Evolutionary conservation across 2,797 vertebrate genomes (phyloP).

Genomic region (Pagetopsis macropterus): DNA sequence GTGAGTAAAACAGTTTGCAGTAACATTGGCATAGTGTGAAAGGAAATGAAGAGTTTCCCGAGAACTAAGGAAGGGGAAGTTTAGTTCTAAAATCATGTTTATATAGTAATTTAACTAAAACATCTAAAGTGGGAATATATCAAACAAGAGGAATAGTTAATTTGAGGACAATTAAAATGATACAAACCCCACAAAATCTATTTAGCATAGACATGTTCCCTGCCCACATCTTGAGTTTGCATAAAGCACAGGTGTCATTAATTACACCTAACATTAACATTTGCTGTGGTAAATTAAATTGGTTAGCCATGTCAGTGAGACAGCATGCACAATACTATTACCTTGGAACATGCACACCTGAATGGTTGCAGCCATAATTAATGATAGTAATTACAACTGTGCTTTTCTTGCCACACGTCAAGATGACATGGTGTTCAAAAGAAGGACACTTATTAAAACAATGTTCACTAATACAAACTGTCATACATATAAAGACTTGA

Average conservation of each 20-base stretch:
- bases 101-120: too few relatives aligned
- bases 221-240: conserved; percentile 8
- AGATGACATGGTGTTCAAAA: conserved; percentile 4
- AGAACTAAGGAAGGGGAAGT: background rate
- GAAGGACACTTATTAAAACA: conserved; percentile 8
- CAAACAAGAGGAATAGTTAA: background rate
- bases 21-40: conserved; percentile 3
- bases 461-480: background rate
- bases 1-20: background rate
- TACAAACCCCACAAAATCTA: background rate
- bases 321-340: conserved; percentile 12
- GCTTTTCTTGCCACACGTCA: conserved; percentile 10
- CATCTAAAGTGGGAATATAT: conserved; percentile 2
- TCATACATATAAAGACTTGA: conserved; percentile 19
- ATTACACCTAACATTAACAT: conserved; percentile 10
- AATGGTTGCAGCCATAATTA: conserved; percentile 30
- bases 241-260: conserved; percentile 9
- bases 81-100: background rate
- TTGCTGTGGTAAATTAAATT: conserved; percentile 1
- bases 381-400: conserved; percentile 26
- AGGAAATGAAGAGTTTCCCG: background rate
- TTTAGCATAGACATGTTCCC: background rate
- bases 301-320: conserved; percentile 7
- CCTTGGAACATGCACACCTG: background rate
- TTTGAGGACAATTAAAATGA: background rate